Evolutionary conservation across 2,113 vertebrate species (phyloP), one percentile per base, ranked within the genome.

Genomic region (Sphyrna mokarran): DNA sequence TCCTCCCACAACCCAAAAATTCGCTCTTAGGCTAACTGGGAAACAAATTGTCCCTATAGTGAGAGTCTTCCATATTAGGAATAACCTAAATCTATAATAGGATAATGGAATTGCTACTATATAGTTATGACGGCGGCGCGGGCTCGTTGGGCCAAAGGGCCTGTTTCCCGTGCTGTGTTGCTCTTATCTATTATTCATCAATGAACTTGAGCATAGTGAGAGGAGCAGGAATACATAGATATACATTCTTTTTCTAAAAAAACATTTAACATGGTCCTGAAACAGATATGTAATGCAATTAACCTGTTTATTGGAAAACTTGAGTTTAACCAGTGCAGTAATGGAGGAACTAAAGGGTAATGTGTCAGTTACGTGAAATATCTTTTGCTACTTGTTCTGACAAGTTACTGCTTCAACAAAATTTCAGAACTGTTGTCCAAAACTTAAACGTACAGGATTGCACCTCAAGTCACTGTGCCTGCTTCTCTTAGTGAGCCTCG

Each of bases 101-200:
- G n/a, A n/a, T n/a, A n/a, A n/a, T n/a, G n/a, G n/a, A n/a, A n/a
- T n/a, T n/a, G n/a, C n/a, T n/a, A n/a, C n/a, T n/a, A n/a, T n/a
- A n/a, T n/a, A n/a, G n/a, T n/a, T n/a, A n/a, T n/a, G n/a, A n/a
- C n/a, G n/a, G n/a, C n/a, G n/a, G n/a, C n/a, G n/a, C n/a, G n/a
- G n/a, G n/a, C n/a, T n/a, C n/a, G n/a, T n/a, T n/a, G n/a, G n/a
- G n/a, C n/a, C n/a, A n/a, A n/a, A n/a, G n/a, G n/a, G n/a, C n/a
- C n/a, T n/a, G n/a, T n/a, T n/a, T n/a, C n/a, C n/a, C n/a, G n/a
- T n/a, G n/a, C n/a, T n/a, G n/a, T n/a, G n/a, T n/a, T n/a, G n/a
- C n/a, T n/a, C n/a, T n/a, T n/a, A n/a, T n/a, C n/a, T n/a, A n/a
- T 68, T 66, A 66, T 63, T 94, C 63, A 94, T 69, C 91, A 94